Base-by-base conservation (phyloP, 2,797 vertebrate species). In the Cephalopachus bancanus region DNA sequence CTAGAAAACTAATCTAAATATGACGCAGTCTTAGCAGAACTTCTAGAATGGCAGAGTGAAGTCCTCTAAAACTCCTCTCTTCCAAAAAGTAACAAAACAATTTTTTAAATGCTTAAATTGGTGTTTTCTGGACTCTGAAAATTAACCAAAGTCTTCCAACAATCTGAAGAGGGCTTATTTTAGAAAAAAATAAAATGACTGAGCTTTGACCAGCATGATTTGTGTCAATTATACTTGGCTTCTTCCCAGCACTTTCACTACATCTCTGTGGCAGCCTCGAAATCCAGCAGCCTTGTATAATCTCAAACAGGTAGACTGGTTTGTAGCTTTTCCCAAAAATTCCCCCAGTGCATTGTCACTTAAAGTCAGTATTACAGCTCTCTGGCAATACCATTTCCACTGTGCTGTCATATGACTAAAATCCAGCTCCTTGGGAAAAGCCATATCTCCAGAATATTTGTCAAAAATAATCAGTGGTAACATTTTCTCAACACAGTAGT, bases 1-100 rank as follows among this genome's bases (percentile, higher is more conserved):
- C 51, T 57, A 79, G 10, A 83, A 86, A 88, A 67, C 17, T 76
- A 60, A 51, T 59, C n/a, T 71, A 85, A 86, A 4, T 17, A 69
- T 15, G 9, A 44, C 60, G 14, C 57, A 51, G 33, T 72, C 5
- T 90, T 76, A 74, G 11, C 3, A 44, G 15, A 26, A 49, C 67
- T 74, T 83, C 7, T 3, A 62, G 0, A 80, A 14, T 55, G 16
- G 30, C 55, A 85, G 2, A 33, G 8, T 30, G 5, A 84, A 5
- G 30, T 22, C n/a, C 10, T 83, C 24, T 16, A 81, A 59, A 86
- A 89, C 64, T 57, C 24, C 12, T 28, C 15, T 78, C 0, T 60
- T 0, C 10, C 62, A 30, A 71, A 78, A 85, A 30, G 22, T 16
- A 83, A 20, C 2, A 71, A 51, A 62, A 51, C 15, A 60, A 72